Base-by-base conservation (phyloP, 2,888 invertebrate species). In the Cancer borealis region DNA sequence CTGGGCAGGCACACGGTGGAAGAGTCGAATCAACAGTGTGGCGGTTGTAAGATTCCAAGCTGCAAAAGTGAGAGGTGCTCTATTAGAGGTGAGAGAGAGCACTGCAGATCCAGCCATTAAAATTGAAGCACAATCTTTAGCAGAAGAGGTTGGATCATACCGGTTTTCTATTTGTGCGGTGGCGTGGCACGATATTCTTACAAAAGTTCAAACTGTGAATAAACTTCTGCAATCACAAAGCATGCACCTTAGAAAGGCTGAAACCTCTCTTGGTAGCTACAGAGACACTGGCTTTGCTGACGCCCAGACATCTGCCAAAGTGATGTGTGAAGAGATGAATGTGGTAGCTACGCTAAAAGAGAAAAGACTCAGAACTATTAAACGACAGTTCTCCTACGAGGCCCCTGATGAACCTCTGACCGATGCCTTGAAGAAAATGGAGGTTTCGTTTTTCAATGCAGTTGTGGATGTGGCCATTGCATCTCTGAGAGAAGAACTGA, bases 171-270 rank as follows among this genome's bases (percentile, higher is more conserved):
- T 91, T 91, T 91, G 92, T 45, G 30, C 92, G 17, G 92, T 92
- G 14, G 66, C 79, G n/a, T 92, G 92, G 92, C 39, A 92, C 45
- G 92, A 92, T 46, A 60, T 92, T n/a, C 45, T 92, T 26, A 73
- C 26, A 60, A 60, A 92, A 92, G 39, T 92, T 92, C 92, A 92
- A 66, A 60, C n/a, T 92, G 30, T 92, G 14, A 92, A 73, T 73
- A 92, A 92, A 73, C 92, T 73, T 26, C 66, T 92, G 92, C 92
- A 92, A 66, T 92, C 92, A 73, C n/a, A 26, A 73, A 79, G 92
- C 92, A 92, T 92, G 79, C 92, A 92, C 6, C 79, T 79, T 12
- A 92, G 79, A 73, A 79, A 92, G 66, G 39, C 46, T 73, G 66
- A 92, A 66, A 39, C n/a, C 39, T 60, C 88, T 45, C 45, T 88